These are phyloP conservation scores for Octomys mimax DNA, from an alignment of 2,797 vertebrate genomes.

Conservation along the genomic window DNA sequence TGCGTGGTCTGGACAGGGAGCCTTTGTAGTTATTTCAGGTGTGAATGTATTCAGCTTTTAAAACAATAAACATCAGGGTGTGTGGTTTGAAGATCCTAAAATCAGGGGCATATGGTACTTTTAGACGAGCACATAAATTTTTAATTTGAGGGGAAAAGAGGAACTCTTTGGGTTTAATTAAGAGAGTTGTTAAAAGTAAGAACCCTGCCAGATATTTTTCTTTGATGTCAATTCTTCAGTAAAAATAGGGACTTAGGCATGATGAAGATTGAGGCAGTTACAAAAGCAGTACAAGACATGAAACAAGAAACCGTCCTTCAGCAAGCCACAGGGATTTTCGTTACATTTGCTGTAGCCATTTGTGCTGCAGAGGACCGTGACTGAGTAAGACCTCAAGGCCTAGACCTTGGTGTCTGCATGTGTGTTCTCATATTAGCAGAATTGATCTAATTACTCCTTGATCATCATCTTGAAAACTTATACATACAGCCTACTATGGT, in stretches of 20 bases:
- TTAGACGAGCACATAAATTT: slow-evolving; percentile 72
- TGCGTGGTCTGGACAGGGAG: background rate
- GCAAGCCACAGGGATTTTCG: background rate
- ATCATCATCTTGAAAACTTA: slow-evolving; percentile 8
- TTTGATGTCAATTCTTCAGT: slow-evolving; percentile 75
- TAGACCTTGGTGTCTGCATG: background rate
- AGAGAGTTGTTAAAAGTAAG: slow-evolving; percentile 74
- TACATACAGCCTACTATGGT: background rate
- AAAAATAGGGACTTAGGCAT: slow-evolving; percentile 34
- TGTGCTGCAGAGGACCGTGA: background rate
- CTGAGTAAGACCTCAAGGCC: background rate
- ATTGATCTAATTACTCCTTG: slow-evolving; percentile 20
- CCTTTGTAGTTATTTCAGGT: slow-evolving; percentile 76
- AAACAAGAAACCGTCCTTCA: background rate
- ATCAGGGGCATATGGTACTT: slow-evolving; percentile 58
- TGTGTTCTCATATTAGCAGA: background rate
- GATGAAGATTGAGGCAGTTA: slow-evolving; percentile 36
- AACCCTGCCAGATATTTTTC: slow-evolving; percentile 54
- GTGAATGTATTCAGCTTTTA: slow-evolving; percentile 52
- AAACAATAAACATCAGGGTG: slow-evolving; percentile 48
- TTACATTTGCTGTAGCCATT: background rate
- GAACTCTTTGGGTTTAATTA: slow-evolving; percentile 76
- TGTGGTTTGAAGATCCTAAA: slow-evolving; percentile 65
- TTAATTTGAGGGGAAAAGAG: slow-evolving; percentile 56
- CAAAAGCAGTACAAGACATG: background rate